A percentile compares a stretch with the other conserved stretches of the same genome.
These are phyloP conservation scores for Tetragonisca angustula DNA, from an alignment of 2,888 invertebrate species.

Conservation along the genomic window DNA sequence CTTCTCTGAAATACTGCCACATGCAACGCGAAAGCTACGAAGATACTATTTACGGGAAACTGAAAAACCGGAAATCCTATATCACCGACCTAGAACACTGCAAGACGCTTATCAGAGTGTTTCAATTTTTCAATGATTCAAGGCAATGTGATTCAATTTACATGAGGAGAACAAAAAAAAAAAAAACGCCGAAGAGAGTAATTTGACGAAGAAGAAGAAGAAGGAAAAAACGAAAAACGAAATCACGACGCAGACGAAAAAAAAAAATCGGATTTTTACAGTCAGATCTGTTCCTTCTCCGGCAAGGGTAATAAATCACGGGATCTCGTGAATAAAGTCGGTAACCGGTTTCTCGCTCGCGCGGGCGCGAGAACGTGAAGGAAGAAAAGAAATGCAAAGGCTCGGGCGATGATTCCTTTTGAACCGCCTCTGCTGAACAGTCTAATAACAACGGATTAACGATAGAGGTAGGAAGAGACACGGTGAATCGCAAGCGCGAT, in stretches of 20 bases:
- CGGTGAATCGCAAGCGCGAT: constrained; percentile 44
- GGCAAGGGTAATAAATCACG: constrained; percentile 35
- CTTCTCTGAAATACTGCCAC: constrained; percentile 6
- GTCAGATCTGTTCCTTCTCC: background rate
- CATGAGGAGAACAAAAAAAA: background rate
- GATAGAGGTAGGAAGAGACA: background rate
- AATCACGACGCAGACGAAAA: background rate
- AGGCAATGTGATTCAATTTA: constrained; percentile 2
- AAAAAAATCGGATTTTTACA: constrained; percentile 6
- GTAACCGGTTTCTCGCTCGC: constrained; percentile 28
- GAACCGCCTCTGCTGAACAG: constrained; percentile 1
- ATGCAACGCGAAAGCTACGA: background rate
- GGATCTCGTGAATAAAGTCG: constrained; percentile 39
- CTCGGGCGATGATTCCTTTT: constrained; percentile 14
- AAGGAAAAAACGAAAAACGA: background rate
- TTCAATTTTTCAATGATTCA: constrained; percentile 21
- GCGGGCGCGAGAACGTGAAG: background rate
- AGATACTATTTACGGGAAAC: background rate
- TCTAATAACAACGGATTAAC: constrained; percentile 41
- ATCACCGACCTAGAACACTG: background rate
- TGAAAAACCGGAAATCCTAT: background rate
- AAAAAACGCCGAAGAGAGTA: background rate
- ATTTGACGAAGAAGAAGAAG: too few relatives aligned
- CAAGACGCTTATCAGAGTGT: background rate
- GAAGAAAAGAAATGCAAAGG: background rate